A percentile compares a stretch with the other conserved stretches of the same genome.
Conservation (phyloP, 2,888 invertebrate species). For the Stramonita haemastoma region DNA sequence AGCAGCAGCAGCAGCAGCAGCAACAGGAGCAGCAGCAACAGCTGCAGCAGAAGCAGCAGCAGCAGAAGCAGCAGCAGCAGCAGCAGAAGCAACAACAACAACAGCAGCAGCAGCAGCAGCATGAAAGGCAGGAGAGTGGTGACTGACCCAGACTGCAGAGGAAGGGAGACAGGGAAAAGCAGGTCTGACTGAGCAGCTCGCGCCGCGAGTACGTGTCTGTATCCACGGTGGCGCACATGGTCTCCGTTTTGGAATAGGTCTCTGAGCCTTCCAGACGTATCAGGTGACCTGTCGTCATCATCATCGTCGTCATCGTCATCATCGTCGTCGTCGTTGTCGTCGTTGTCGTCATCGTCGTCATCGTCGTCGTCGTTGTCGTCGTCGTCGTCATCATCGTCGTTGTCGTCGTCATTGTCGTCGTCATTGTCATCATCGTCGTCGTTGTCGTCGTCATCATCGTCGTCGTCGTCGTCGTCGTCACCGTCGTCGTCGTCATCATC, state of each 20-base stretch:
- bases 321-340: neutral
- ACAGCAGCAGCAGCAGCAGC: neutral
- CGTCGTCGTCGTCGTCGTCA: too few species aligned
- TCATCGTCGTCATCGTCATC: neutral
- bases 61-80: neutral
- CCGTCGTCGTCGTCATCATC: too few species aligned
- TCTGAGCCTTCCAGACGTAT: slow-evolving; percentile 43
- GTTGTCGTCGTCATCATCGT: neutral
- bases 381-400: neutral
- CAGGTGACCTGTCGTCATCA: slow-evolving; percentile 35
- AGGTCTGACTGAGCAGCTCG: slow-evolving; percentile 49
- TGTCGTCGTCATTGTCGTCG: neutral
- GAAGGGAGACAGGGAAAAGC: slow-evolving; percentile 50
- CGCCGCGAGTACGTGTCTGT: slow-evolving; percentile 37
- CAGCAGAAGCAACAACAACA: neutral
- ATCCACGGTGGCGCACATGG: slow-evolving; percentile 50
- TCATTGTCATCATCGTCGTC: neutral
- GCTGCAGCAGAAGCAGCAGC: neutral
- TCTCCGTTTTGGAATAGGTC: slow-evolving; percentile 41
- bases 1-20: neutral
- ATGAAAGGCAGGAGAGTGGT: neutral
- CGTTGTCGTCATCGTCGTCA: neutral
- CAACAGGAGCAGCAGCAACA: neutral
- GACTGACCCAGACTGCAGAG: slow-evolving; percentile 50
- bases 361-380: neutral